These are phyloP conservation scores for Theocolax elegans DNA, from an alignment of 1,140 invertebrate species.

Conservation along the genomic window DNA sequence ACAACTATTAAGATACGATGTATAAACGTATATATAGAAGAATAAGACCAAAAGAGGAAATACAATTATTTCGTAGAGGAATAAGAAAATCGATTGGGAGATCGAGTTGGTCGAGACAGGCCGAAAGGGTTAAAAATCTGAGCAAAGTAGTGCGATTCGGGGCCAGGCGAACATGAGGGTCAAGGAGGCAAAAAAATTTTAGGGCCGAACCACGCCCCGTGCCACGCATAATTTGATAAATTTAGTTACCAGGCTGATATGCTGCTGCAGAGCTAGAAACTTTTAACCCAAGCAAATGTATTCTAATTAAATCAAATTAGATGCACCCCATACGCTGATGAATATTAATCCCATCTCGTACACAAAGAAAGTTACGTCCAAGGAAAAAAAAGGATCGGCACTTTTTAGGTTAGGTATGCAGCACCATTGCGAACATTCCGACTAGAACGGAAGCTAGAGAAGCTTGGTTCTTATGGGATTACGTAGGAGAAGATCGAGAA, in stretches of 20 bases:
- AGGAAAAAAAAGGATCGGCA: no score
- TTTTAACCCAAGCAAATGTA: constrained; percentile 60
- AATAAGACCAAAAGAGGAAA: no score
- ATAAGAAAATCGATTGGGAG: no score
- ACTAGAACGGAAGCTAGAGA: constrained; percentile 36
- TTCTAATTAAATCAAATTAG: constrained; percentile 63
- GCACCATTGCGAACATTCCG: no score
- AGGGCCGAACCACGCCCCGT: constrained; percentile 37
- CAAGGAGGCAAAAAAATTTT: constrained; percentile 36
- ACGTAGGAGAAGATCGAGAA: constrained; percentile 42
- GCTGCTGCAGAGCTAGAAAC: constrained; percentile 52
- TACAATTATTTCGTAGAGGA: no score
- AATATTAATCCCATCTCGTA: no score
- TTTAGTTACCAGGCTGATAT: constrained; percentile 61
- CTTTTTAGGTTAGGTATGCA: no score
- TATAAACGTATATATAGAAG: no score
- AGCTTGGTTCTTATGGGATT: constrained; percentile 42
- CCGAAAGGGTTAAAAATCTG: constrained; percentile 44
- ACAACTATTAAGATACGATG: no score
- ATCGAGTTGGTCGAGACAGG: no score
- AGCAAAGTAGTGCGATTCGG: constrained; percentile 42
- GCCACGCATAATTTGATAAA: constrained; percentile 61
- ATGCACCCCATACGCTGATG: constrained; percentile 47
- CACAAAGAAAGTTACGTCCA: no score
- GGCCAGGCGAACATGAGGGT: constrained; percentile 17